A percentile compares a stretch with the other conserved stretches of the same genome.
These are phyloP conservation scores for Tamandua tetradactyla DNA, from an alignment of 2,797 vertebrate genomes.

Conservation along the genomic window DNA sequence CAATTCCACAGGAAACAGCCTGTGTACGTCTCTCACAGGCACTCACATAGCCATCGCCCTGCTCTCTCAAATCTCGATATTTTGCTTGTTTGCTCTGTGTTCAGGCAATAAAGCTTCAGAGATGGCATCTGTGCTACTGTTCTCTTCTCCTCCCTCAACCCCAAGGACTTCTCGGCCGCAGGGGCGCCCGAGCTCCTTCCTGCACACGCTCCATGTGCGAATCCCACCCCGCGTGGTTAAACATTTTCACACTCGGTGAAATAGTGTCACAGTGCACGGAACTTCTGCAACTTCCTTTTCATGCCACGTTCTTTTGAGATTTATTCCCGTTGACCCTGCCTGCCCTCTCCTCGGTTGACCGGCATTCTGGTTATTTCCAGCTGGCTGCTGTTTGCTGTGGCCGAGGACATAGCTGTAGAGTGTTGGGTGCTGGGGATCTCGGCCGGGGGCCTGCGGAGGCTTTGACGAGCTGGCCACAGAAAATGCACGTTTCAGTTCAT, in stretches of 20 bases:
- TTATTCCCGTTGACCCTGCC: background rate
- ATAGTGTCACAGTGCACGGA: fast-evolving
- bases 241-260: background rate
- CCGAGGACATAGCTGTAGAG: too few relatives aligned
- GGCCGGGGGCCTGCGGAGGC: background rate
- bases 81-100: background rate
- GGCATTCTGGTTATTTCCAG: background rate
- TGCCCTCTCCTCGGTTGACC: background rate
- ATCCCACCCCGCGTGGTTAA: too few relatives aligned
- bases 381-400: background rate
- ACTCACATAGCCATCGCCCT: background rate
- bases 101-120: background rate
- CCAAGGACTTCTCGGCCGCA: background rate
- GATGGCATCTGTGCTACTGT: background rate
- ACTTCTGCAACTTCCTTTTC: background rate
- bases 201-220: too few relatives aligned
- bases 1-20: background rate
- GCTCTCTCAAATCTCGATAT: background rate
- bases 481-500: too few relatives aligned
- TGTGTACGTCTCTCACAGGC: background rate
- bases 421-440: background rate
- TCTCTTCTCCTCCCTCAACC: background rate
- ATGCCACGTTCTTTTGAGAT: background rate
- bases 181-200: too few relatives aligned
- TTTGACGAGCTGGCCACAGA: background rate